Evolutionary conservation across 2,888 invertebrate genomes (phyloP).

Genomic region (Drosophila setosimentum): DNA sequence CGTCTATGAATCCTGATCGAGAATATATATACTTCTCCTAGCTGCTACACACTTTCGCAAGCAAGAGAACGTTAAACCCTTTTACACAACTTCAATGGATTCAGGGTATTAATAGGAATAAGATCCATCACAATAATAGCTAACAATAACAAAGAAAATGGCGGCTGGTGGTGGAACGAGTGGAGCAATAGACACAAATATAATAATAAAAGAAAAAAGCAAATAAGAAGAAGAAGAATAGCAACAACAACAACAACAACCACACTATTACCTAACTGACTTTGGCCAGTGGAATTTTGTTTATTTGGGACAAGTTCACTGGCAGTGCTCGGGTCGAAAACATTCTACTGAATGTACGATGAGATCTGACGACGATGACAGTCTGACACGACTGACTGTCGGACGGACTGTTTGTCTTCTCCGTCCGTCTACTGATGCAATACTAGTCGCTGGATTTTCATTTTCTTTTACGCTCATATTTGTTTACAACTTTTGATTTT

Average conservation of each 20-base stretch:
- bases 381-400: conserved; percentile 6
- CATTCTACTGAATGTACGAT: conserved; percentile 37
- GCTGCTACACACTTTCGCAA: background rate
- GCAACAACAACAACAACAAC: conserved; percentile 18
- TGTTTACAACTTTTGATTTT: conserved; percentile 82
- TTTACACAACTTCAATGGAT: background rate
- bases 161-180: conserved; percentile 24
- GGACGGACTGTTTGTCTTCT: conserved; percentile 10
- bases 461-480: conserved; percentile 81
- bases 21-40: background rate
- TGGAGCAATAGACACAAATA: conserved; percentile 12
- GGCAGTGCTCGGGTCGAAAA: conserved; percentile 46
- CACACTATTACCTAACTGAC: conserved; percentile 58
- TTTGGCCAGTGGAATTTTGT: conserved; percentile 74
- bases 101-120: conserved; percentile 4
- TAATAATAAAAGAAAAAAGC: conserved; percentile 28
- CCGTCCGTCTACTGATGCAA: conserved; percentile 38
- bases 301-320: conserved; percentile 83
- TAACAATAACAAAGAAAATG: conserved; percentile 53
- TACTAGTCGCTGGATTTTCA: conserved; percentile 61
- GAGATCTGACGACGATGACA: conserved; percentile 23
- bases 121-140: conserved; percentile 33
- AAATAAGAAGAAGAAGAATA: conserved; percentile 4
- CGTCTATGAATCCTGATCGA: background rate
- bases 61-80: background rate